Evolutionary conservation across 2,888 invertebrate species (phyloP), one percentile per base, ranked within the genome.

Genomic region (Lottia gigantea): DNA sequence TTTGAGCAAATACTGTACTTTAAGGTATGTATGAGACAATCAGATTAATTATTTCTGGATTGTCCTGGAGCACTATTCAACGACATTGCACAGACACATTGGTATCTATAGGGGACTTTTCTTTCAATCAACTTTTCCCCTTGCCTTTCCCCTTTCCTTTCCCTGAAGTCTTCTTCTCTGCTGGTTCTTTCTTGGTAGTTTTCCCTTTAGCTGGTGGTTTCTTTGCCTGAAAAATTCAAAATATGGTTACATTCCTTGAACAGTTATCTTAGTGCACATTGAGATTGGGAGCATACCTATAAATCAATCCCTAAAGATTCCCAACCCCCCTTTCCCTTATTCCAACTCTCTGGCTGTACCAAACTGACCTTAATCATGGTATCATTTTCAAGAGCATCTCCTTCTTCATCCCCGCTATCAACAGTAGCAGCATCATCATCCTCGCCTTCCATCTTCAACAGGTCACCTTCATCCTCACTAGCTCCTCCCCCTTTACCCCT

Each of bases 341-440:
- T n/a, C n/a, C n/a, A n/a, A n/a, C n/a, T n/a, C 55, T 55, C 6
- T 1, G 19, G 7, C 55, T 2, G 55, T 12, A 55, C 55, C 55
- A 55, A 23, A 45, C 66, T 19, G 82, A 94, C 93, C 91, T 95
- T 95, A 64, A 96, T 94, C 90, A 95, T 92, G 3, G 92, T 92
- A 89, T 95, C 95, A 76, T 91, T 91, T 72, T 92, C 92, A 62
- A 93, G 88, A 81, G 92, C 92, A 76, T 93, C 85, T 25, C 85
- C 87, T 8, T 86, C 80, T 11, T 81, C 82, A 8, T 78, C 81
- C 0, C 75, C 79, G 6, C 71, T 80, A 12, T 46, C 75, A 0
- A 47, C 71, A 0, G 66, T 71, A 0, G 63, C 77, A 1, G 68
- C 74, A 1, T 72, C 78, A 31, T 67, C 79, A 26, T 79, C 82